Percentiles rank a stretch among this genome's conserved stretches.
Conservation (phyloP, 1,140 invertebrate species). For the Liolophura sinensis region DNA sequence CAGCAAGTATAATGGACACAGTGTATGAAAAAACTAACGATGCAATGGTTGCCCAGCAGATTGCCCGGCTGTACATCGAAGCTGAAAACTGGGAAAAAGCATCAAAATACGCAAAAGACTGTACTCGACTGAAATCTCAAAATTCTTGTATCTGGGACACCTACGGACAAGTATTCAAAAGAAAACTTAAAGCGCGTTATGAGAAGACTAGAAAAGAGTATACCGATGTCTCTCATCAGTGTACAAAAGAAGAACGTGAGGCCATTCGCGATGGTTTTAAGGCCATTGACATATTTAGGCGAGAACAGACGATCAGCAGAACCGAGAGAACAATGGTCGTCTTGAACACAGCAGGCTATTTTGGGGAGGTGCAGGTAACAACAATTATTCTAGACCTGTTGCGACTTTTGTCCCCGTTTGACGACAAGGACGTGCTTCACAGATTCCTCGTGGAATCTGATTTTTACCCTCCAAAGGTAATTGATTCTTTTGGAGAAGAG, state of each 20-base stretch:
- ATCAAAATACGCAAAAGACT: conserved; percentile 21
- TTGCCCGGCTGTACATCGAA: conserved; percentile 30
- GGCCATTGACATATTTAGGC: conserved; percentile 22
- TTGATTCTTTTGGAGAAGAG: conserved; percentile 4
- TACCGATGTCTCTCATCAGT: conserved; percentile 3
- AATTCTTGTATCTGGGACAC: conserved; percentile 37
- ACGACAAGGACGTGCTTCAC: conserved; percentile 10
- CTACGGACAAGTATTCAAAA: conserved; percentile 28
- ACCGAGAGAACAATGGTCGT: conserved; percentile 12
- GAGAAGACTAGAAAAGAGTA: conserved; percentile 4
- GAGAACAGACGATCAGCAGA: conserved; percentile 25
- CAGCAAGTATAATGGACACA: conserved; percentile 17
- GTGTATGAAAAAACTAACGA: conserved; percentile 24
- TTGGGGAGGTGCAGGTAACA: conserved; percentile 22
- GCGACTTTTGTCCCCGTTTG: conserved; percentile 8
- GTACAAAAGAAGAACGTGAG: conserved; percentile 9
- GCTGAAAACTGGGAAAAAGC: conserved; percentile 26
- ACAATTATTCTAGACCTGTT: conserved; percentile 11
- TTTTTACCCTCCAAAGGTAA: conserved; percentile 4
- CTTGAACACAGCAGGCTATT: conserved; percentile 20
- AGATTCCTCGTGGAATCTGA: conserved; percentile 14
- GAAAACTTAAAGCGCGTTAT: conserved; percentile 16
- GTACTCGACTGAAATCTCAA: conserved; percentile 16
- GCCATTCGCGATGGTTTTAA: conserved; percentile 13
- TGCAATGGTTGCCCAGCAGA: conserved; percentile 30